A percentile compares a stretch with the other conserved stretches of the same genome.
phyloP scores from a whole-genome alignment of 2,113 vertebrate species.

The Burhinus bistriatus region DNA sequence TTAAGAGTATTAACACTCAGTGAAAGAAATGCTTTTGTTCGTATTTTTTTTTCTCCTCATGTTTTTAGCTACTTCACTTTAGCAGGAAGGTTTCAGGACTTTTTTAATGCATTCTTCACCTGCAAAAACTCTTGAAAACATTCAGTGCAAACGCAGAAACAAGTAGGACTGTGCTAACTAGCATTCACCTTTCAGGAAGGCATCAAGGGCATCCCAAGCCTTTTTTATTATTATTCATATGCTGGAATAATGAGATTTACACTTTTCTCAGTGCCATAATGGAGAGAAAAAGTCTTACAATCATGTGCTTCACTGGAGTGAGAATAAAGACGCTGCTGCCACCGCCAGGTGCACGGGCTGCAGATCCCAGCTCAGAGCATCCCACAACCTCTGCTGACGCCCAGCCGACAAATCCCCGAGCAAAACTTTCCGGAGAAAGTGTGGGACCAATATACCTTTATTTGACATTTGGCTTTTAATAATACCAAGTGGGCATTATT shows the following conservation, averaged over 20 bases:
- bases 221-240: not conserved
- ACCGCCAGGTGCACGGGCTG: not conserved
- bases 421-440: not conserved
- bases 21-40: not conserved
- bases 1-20: not conserved
- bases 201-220: slow-evolving; percentile 4
- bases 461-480: not conserved
- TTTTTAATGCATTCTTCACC: not conserved
- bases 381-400: not conserved
- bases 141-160: not conserved
- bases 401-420: not conserved
- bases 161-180: not conserved
- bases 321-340: slow-evolving; percentile 16
- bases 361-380: not conserved
- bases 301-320: slow-evolving; percentile 55
- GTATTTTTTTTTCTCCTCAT: not conserved
- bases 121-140: not conserved
- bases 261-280: not conserved
- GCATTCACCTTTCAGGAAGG: not conserved
- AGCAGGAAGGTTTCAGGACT: not conserved
- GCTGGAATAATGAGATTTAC: slow-evolving; percentile 14
- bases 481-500: not conserved
- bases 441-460: not conserved
- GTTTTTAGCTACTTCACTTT: not conserved
- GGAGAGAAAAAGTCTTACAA: not conserved